phyloP scores from a whole-genome alignment of 2,113 vertebrate genomes.

The Brachyhypopomus gauderio region DNA sequence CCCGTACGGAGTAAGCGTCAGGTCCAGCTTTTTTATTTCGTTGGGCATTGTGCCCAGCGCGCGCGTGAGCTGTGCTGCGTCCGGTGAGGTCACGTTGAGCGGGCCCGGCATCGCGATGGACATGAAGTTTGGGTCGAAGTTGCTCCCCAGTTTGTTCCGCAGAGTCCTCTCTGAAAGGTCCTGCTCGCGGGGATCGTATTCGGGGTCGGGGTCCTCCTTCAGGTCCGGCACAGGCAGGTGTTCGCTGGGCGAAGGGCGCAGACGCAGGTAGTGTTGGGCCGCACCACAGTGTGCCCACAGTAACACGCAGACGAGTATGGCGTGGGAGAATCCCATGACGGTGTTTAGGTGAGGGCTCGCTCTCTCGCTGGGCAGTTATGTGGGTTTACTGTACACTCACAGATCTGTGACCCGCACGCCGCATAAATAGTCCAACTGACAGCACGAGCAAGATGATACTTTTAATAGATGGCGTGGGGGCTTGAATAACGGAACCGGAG shows the following conservation, averaged over 20 bases:
- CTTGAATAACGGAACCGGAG: conserved; percentile 76
- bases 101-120: conserved; percentile 78
- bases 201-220: conserved; percentile 87
- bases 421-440: conserved; percentile 88
- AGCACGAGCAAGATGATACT: conserved; percentile 80
- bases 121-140: conserved; percentile 90
- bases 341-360: not conserved
- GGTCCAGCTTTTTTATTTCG: conserved; percentile 84
- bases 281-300: conserved; percentile 74
- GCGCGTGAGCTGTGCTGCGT: conserved; percentile 36
- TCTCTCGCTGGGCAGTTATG: conserved; percentile 57
- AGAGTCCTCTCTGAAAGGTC: conserved; percentile 85
- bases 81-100: conserved; percentile 75
- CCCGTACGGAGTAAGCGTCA: conserved; percentile 81
- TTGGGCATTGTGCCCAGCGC: conserved; percentile 74
- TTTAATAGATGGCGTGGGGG: conserved; percentile 84
- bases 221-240: conserved; percentile 84
- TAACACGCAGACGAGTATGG: conserved; percentile 75
- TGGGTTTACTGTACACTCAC: conserved; percentile 69
- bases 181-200: conserved; percentile 89
- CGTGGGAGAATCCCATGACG: conserved; percentile 76
- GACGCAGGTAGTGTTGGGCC: conserved; percentile 82
- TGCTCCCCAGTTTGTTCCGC: conserved; percentile 86
- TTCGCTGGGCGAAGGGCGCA: conserved; percentile 86
- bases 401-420: conserved; percentile 62